A percentile compares a stretch with the other conserved stretches of the same genome.
Conservation (phyloP, 2,113 vertebrate genomes). For the Emydocephalus ijimae region DNA sequence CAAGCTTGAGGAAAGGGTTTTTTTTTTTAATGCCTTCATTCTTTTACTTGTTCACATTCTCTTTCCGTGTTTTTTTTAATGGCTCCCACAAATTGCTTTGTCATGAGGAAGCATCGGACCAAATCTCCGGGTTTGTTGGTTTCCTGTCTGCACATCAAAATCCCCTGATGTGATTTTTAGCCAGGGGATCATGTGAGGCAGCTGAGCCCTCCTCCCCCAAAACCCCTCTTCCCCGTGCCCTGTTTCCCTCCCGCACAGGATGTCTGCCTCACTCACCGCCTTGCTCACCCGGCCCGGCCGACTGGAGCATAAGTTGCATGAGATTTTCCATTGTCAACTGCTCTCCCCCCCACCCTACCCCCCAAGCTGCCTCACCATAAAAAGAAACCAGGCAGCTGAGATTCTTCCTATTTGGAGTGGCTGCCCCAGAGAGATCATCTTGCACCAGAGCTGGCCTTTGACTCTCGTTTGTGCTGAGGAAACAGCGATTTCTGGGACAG, state of each 20-base stretch:
- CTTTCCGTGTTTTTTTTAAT: neutral
- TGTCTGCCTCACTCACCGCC: neutral
- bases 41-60: neutral
- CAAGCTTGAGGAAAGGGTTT: neutral
- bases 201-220: neutral
- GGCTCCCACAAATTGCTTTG: neutral
- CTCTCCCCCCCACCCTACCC: constrained; percentile 45
- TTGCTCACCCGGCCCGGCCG: too few species aligned
- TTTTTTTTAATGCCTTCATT: neutral
- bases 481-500: neutral
- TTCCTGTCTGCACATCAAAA: neutral
- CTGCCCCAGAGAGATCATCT: neutral
- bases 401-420: neutral
- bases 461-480: neutral
- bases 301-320: constrained; percentile 8
- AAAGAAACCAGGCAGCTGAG: neutral
- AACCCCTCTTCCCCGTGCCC: fast-evolving
- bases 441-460: neutral
- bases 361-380: constrained; percentile 28
- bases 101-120: neutral
- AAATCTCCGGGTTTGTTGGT: neutral
- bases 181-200: constrained; percentile 11
- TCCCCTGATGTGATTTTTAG: neutral
- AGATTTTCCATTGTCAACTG: constrained; percentile 47
- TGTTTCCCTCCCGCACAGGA: neutral